Evolutionary conservation across 1,140 invertebrate genomes (phyloP).

Genomic region (Carcinoscorpius rotundicauda): DNA sequence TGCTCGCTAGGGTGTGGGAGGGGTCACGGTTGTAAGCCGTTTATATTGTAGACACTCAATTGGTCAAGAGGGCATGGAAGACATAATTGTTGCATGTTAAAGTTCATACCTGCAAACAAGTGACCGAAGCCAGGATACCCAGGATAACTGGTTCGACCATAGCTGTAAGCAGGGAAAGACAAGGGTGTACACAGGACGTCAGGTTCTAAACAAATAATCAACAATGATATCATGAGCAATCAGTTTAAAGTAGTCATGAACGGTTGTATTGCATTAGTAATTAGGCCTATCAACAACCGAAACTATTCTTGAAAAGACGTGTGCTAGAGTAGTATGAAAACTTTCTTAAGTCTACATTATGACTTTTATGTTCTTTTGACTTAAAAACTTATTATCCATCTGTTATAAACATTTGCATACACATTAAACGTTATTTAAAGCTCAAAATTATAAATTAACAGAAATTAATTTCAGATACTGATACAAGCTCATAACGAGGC

Average conservation of each 20-base stretch:
- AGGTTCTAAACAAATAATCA: constrained; percentile 8
- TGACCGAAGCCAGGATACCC: constrained; percentile 94
- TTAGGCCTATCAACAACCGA: not conserved
- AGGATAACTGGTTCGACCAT: constrained; percentile 84
- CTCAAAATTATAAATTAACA: too few relatives aligned
- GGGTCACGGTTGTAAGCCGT: constrained; percentile 22
- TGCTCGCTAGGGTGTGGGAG: too few relatives aligned
- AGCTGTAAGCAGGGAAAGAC: constrained; percentile 78
- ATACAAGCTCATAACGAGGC: too few relatives aligned
- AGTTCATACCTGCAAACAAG: constrained; percentile 88
- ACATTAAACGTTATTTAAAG: too few relatives aligned
- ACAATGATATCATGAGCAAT: not conserved
- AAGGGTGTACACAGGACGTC: constrained; percentile 19
- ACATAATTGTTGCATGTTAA: constrained; percentile 42
- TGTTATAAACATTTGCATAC: too few relatives aligned
- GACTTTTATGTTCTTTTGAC: not conserved
- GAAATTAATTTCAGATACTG: too few relatives aligned
- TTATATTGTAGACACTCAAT: constrained; percentile 37
- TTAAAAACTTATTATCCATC: too few relatives aligned
- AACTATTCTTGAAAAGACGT: too few relatives aligned
- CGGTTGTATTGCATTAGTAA: not conserved
- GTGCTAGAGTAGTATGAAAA: not conserved
- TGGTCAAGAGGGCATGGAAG: constrained; percentile 43
- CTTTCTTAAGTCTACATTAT: not conserved
- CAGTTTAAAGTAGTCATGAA: not conserved